A percentile compares a stretch with the other conserved stretches of the same genome.
These are phyloP conservation scores for Pangasius larnaudii DNA, from an alignment of 2,797 vertebrate genomes.

Conservation along the genomic window DNA sequence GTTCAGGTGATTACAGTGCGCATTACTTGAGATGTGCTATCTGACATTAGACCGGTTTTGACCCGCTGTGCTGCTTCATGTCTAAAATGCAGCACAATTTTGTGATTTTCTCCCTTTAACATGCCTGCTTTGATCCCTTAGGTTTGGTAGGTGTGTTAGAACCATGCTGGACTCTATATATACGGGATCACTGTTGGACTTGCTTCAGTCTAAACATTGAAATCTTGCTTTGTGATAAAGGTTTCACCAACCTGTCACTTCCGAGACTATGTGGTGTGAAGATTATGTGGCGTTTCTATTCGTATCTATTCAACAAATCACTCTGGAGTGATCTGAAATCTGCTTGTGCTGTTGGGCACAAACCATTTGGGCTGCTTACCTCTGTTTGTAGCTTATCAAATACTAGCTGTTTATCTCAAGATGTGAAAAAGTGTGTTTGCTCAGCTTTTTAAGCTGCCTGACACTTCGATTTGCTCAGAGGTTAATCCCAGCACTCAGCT, in stretches of 20 bases:
- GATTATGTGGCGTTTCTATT: background rate
- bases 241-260: background rate
- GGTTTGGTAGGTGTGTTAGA: background rate
- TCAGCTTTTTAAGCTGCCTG: background rate
- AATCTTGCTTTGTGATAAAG: background rate
- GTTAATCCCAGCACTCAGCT: background rate
- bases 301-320: conserved; percentile 4
- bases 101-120: background rate
- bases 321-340: conserved; percentile 7
- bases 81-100: background rate
- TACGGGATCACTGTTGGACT: background rate
- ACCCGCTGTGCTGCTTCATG: background rate
- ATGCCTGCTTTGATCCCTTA: background rate
- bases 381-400: background rate
- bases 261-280: background rate
- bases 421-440: conserved; percentile 2
- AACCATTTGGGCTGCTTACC: background rate
- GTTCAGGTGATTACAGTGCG: background rate
- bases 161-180: background rate
- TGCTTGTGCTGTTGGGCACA: background rate
- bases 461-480: conserved; percentile 23
- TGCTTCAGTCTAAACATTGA: background rate
- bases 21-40: background rate
- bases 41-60: background rate
- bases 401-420: conserved; percentile 15